Evolutionary conservation across 2,888 invertebrate species (phyloP), one percentile per base, ranked within the genome.

Genomic region (Pyrrhia umbra): DNA sequence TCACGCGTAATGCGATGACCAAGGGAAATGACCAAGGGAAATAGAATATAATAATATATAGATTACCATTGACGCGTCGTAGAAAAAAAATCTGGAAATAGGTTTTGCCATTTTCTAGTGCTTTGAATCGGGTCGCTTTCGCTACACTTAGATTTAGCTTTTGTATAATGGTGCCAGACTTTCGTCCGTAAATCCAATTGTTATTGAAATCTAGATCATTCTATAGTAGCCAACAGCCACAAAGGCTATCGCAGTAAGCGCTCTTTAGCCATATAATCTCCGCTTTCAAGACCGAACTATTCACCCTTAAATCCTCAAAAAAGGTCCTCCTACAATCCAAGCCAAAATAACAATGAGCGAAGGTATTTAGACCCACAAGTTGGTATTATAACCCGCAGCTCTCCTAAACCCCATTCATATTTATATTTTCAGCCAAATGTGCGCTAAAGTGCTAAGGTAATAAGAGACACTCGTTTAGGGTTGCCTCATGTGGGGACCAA

Each of bases 341-440:
- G n/a, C 56, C 25, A 51, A 51, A 54, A 49, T 40, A 46, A 79
- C 72, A 68, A 72, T 50, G 45, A 51, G 34, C 63, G 68, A 72
- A 63, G 62, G 60, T 58, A 75, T 70, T 69, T 59, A 51, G 34
- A 23, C 46, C 16, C 15, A 46, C 8, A 49, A 43, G 27, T 69
- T 65, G 37, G 70, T 43, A 30, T 47, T 45, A 27, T 59, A 63
- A 52, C 16, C 42, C 20, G 5, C 16, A 54, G 56, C 21, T 34
- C 16, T 39, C 55, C 39, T 50, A 76, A 58, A 65, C 49, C 68
- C 60, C 21, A 76, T 64, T 76, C 76, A 74, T 79, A 78, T 76
- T 79, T 77, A 76, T 76, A 73, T 73, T 79, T 68, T 37, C 18
- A 54, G 56, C 47, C 43, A 46, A 76, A 68, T 67, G 54, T 39